Evolutionary conservation across 2,113 vertebrate species (phyloP), one percentile per base, ranked within the genome.

Genomic region (Nicator chloris): DNA sequence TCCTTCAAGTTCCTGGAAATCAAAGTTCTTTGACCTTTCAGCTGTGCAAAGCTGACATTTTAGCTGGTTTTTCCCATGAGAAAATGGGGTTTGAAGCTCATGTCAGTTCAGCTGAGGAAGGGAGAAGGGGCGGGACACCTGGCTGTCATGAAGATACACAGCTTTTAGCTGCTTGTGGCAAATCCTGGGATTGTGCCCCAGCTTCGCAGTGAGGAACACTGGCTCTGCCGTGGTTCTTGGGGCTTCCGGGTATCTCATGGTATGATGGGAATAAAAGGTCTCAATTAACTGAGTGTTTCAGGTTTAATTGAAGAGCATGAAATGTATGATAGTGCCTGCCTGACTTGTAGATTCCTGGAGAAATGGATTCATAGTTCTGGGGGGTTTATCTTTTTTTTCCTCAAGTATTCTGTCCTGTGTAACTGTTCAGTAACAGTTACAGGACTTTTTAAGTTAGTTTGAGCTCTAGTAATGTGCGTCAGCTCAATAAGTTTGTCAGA

Each of bases 121-220:
- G 44, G 26, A 51, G 54, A 49, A 88, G 21, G 51, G 9, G 9
- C 28, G 49, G 73, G 69, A 61, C 22, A 42, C 10, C 7, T 73
- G 42, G 19, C 9, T 73, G 18, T 44, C 12, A 23, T 35, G 35
- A 82, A 45, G 42, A 65, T 39, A 51, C 3, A 30, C 33, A 44
- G 21, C 26, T 84, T 77, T 61, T 40, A 40, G 13, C 22, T 86
- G 13, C 51, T 35, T 33, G 14, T 28, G 30, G 37, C 63, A 90
- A 61, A 22, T 19, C 13, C 26, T 59, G 45, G 70, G 54, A 26
- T 56, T 39, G 20, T 56, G 27, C 40, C 35, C 9, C 8, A 49
- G 0, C 47, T 82, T 21, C 0, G 0, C 65, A 31, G 22, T 31
- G 20, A 81, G 72, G 57, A 75, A 0, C 7, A 4, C 42, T 16